Base-by-base conservation (phyloP, 1,140 invertebrate genomes). In the Bombus huntii region DNA sequence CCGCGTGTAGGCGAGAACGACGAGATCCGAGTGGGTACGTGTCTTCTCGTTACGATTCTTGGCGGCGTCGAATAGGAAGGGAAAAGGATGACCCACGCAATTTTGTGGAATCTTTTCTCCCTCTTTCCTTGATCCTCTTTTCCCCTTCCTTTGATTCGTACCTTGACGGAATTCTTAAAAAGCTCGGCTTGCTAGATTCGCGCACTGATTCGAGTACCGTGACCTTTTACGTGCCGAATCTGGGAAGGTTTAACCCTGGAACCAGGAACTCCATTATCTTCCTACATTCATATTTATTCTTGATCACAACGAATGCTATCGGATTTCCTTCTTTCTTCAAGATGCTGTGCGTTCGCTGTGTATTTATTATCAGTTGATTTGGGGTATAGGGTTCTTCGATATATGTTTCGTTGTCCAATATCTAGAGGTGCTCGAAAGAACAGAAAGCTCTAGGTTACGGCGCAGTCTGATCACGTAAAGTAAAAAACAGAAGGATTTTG, bases 11-110 rank as follows among this genome's bases (percentile, higher is more conserved):
- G n/a, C 82, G 62, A 25, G 59, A 44, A 57, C 4, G 12, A 22
- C 59, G 25, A 31, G 37, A 44, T n/a, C 10, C 62, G 47, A 34
- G n/a, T 39, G 34, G 22, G 1, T 12, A 74, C 57, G 71, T 74
- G 71, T 53, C 70, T 5, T 18, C 59, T 85, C 57, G 83, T 85
- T 85, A 85, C 57, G 57, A 85, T 85, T 85, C 83, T 34, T n/a
- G 9, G 10, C 44, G 42, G 8, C 57, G 70, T 28, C 22, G 83
- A 42, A 34, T 1, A 34, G n/a, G 1, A 28, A 68, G 59, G 62
- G 83, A 62, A 84, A 81, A 79, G 70, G 78, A 81, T 81, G 78
- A 85, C 83, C 83, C 78, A 57, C 78, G 83, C 83, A 85, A 84
- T 84, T 79, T 80, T 76, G 66, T 80, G 25, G n/a, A 80, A 80